These are phyloP conservation scores for Probosciger aterrimus DNA, from an alignment of 2,113 vertebrate species.

Conservation along the genomic window DNA sequence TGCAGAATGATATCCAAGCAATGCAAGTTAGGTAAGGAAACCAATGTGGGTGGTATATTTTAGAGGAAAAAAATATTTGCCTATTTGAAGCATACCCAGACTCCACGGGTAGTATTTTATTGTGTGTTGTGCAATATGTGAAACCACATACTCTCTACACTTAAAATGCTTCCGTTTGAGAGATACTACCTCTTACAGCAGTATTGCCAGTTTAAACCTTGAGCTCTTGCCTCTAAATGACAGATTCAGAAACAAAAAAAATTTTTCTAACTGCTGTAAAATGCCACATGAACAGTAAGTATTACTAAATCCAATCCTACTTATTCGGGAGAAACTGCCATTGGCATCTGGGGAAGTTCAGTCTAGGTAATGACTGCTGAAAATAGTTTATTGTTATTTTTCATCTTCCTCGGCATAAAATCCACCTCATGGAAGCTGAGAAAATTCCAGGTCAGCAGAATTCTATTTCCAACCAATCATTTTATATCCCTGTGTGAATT, in stretches of 20 bases:
- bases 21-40: slow-evolving; percentile 9
- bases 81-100: neutral
- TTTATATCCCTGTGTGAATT: slow-evolving; percentile 5
- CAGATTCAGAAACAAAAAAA: neutral
- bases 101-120: neutral
- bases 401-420: neutral
- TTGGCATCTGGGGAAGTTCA: slow-evolving; percentile 38
- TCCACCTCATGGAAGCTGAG: neutral
- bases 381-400: slow-evolving; percentile 20
- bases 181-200: neutral
- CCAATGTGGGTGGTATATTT: neutral
- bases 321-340: neutral
- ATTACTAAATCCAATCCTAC: neutral
- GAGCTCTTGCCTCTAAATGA: neutral
- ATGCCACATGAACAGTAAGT: neutral
- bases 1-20: neutral
- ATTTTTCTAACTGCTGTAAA: neutral
- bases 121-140: neutral
- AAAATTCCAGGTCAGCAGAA: slow-evolving; percentile 34
- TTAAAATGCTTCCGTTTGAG: neutral
- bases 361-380: neutral
- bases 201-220: neutral
- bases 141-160: neutral
- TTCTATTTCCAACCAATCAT: neutral
- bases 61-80: neutral